Conservation (phyloP, 2,888 invertebrate species). For the Nemotelus nigrinus region DNA sequence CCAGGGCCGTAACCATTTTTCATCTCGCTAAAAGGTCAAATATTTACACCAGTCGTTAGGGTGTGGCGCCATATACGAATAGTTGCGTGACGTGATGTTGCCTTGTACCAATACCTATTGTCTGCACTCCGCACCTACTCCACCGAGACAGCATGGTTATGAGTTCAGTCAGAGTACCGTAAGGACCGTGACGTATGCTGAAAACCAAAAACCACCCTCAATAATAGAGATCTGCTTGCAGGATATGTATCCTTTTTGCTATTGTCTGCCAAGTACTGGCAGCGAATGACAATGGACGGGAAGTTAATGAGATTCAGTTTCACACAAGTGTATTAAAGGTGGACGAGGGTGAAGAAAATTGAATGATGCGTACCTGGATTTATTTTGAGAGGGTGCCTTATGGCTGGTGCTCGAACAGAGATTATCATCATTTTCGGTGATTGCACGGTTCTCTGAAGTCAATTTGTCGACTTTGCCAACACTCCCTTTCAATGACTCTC, state of each 20-base stretch:
- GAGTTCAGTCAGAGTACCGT: neutral
- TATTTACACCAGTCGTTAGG: conserved; percentile 23
- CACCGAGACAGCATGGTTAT: neutral
- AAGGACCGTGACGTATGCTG: conserved; percentile 9
- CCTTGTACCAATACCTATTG: conserved; percentile 27
- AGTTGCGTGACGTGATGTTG: conserved; percentile 12
- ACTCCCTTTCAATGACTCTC: conserved; percentile 8
- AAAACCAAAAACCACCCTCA: conserved; percentile 18
- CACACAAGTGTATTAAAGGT: conserved; percentile 1
- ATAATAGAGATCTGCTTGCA: conserved; percentile 14
- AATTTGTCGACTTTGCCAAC: conserved; percentile 32
- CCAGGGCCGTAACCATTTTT: conserved; percentile 11
- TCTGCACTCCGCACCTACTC: neutral
- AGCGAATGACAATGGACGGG: neutral
- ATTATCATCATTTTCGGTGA: conserved; percentile 18
- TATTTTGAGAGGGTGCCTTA: conserved; percentile 6
- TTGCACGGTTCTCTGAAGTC: conserved; percentile 15
- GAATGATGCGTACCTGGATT: conserved; percentile 20
- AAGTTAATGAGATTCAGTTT: conserved; percentile 36
- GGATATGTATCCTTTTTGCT: conserved; percentile 13
- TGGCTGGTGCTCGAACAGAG: neutral
- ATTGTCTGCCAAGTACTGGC: neutral
- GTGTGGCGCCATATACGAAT: conserved; percentile 19
- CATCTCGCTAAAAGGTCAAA: conserved; percentile 37
- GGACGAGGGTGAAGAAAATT: conserved; percentile 5